These are phyloP conservation scores for Plebejus melissa DNA, from an alignment of 2,888 invertebrate species.

Conservation along the genomic window DNA sequence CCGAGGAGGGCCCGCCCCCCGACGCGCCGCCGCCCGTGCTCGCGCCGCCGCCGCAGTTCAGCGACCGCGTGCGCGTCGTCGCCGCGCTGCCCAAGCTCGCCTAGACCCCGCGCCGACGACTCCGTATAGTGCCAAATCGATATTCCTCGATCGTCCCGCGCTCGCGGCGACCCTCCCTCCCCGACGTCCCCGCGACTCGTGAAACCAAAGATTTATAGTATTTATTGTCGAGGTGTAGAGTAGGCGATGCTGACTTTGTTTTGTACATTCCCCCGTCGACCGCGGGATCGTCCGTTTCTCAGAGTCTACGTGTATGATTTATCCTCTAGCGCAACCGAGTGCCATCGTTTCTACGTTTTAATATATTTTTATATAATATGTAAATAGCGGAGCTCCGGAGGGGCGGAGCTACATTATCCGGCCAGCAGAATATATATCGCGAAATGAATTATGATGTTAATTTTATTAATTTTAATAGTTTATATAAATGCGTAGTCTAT, in stretches of 20 bases:
- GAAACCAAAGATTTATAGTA: slow-evolving; percentile 77
- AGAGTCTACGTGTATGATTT: slow-evolving; percentile 47
- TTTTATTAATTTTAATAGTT: slow-evolving; percentile 37
- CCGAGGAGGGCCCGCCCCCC: slow-evolving; percentile 66
- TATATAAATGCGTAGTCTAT: slow-evolving; percentile 43
- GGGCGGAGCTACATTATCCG: slow-evolving; percentile 64
- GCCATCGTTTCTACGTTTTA: slow-evolving; percentile 72
- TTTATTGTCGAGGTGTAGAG: slow-evolving; percentile 71
- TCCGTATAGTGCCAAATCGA: slow-evolving; percentile 24
- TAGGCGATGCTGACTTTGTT: slow-evolving; percentile 62
- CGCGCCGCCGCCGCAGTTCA: slow-evolving; percentile 95
- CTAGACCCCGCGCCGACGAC: slow-evolving; percentile 40
- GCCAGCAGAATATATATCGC: slow-evolving; percentile 50
- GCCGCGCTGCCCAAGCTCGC: slow-evolving; percentile 89
- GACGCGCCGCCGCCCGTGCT: slow-evolving; percentile 80
- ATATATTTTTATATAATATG: slow-evolving; percentile 70
- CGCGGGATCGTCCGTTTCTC: slow-evolving; percentile 44
- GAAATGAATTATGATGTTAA: slow-evolving; percentile 40
- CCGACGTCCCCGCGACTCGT: slow-evolving; percentile 52
- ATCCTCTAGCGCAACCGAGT: slow-evolving; percentile 69
- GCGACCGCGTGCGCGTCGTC: slow-evolving; percentile 91
- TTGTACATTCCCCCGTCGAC: slow-evolving; percentile 64
- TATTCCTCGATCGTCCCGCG: slow-evolving; percentile 26
- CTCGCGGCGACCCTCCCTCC: slow-evolving; percentile 33
- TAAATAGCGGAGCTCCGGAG: slow-evolving; percentile 65